Conservation (phyloP, 1,140 invertebrate species). For the Archivesica marissinica region DNA sequence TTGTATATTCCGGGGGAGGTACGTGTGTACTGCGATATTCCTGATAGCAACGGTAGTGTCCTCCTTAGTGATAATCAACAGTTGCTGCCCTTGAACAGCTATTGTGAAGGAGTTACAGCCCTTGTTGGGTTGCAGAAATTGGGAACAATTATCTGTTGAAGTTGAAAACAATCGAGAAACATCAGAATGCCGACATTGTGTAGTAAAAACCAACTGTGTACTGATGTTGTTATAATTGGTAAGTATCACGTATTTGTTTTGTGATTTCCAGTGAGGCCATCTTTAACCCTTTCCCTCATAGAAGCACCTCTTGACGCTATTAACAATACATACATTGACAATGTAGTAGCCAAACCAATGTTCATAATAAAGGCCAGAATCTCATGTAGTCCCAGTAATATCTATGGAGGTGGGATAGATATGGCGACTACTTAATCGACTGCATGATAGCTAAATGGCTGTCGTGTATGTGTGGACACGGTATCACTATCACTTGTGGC, state of each 20-base stretch:
- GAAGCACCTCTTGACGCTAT: no score
- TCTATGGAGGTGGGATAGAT: no score
- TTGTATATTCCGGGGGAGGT: conserved; percentile 22
- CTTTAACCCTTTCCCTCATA: no score
- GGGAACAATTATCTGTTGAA: background rate
- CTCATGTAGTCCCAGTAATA: no score
- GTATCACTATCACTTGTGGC: no score
- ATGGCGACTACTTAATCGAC: no score
- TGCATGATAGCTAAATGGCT: no score
- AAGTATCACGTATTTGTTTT: conserved; percentile 38
- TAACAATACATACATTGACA: no score
- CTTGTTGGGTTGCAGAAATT: background rate
- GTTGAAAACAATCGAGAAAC: background rate
- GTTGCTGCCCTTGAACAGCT: background rate
- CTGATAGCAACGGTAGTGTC: background rate
- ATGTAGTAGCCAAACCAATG: no score
- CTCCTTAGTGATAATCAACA: background rate
- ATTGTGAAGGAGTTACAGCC: background rate
- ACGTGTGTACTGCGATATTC: background rate
- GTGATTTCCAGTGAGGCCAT: no score
- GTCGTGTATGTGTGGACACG: no score
- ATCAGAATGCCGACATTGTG: conserved; percentile 5
- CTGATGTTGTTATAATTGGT: conserved; percentile 71
- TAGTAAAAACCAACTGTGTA: conserved; percentile 33
- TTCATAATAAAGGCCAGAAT: no score